Percentiles rank a stretch among this genome's conserved stretches.
Conservation (phyloP, 2,797 vertebrate genomes). For the Myotis daubentonii region DNA sequence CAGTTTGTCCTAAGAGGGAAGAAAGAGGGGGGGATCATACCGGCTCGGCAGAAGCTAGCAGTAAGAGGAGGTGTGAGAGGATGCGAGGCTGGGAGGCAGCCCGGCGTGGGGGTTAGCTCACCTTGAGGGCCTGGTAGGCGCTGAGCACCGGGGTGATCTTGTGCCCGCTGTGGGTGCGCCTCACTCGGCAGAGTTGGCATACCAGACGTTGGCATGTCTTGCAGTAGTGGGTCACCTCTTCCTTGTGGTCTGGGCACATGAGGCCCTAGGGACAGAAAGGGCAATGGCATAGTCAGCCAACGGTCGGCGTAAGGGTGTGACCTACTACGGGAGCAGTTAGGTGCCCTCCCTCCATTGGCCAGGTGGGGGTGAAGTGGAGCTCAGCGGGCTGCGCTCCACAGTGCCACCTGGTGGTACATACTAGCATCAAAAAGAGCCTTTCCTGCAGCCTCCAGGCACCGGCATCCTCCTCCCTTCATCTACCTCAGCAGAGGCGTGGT, state of each 20-base stretch:
- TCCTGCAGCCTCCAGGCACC: neutral
- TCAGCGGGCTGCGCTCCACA: neutral
- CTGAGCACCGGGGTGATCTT: slow-evolving; percentile 94
- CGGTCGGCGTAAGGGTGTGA: neutral
- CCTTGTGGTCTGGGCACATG: slow-evolving; percentile 96
- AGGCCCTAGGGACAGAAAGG: slow-evolving; percentile 87
- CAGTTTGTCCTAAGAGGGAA: slow-evolving; percentile 92
- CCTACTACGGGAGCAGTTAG: neutral
- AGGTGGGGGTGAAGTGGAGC: neutral
- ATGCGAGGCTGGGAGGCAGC: neutral
- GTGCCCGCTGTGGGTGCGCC: slow-evolving; percentile 93
- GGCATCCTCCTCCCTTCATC: neutral
- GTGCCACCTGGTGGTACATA: slow-evolving; percentile 57
- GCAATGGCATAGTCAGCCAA: neutral
- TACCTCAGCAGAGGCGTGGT: neutral
- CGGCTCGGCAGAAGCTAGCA: neutral
- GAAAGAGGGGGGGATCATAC: slow-evolving; percentile 53
- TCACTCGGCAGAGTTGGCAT: slow-evolving; percentile 94
- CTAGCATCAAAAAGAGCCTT: neutral
- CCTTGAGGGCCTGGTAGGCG: slow-evolving; percentile 96
- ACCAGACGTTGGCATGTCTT: slow-evolving; percentile 94
- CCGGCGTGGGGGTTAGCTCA: slow-evolving; percentile 70
- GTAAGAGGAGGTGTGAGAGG: neutral
- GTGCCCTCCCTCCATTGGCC: neutral
- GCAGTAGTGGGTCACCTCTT: slow-evolving; percentile 96